Evolutionary conservation across 2,797 vertebrate genomes (phyloP).

Genomic region (Malurus splendens): DNA sequence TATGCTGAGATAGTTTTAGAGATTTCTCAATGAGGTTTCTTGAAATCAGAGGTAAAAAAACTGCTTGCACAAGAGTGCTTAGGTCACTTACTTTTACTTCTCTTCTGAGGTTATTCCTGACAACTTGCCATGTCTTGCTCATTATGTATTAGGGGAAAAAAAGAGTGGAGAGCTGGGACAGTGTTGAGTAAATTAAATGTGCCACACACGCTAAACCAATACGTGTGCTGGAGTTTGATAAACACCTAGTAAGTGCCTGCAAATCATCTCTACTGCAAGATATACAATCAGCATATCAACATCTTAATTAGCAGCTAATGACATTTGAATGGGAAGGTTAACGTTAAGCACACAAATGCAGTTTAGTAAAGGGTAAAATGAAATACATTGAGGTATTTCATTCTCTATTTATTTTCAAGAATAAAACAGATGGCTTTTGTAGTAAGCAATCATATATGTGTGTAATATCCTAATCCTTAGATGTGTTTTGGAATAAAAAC

Average conservation of each 20-base stretch:
- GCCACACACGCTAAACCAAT: conserved; percentile 54
- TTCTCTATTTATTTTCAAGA: conserved; percentile 1
- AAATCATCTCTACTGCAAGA: conserved; percentile 65
- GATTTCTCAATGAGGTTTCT: not conserved
- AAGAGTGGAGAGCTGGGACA: conserved; percentile 52
- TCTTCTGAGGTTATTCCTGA: conserved; percentile 46
- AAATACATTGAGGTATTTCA: conserved; percentile 25
- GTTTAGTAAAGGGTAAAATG: conserved; percentile 14
- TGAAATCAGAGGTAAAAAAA: conserved; percentile 30
- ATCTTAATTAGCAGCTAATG: conserved; percentile 74
- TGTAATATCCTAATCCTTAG: not conserved
- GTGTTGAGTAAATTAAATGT: conserved; percentile 61
- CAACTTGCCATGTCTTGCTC: conserved; percentile 39
- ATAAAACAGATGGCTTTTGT: not conserved
- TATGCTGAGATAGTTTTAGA: not conserved
- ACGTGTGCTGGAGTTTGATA: conserved; percentile 62
- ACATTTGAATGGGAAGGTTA: conserved; percentile 70
- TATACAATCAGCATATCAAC: conserved; percentile 70
- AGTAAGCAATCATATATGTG: not conserved
- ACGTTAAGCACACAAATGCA: conserved; percentile 41
- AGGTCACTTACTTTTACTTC: not conserved
- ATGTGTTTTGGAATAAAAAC: not conserved
- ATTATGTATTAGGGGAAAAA: conserved; percentile 27
- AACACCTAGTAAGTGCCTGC: conserved; percentile 65
- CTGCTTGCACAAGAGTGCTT: not conserved